These are phyloP conservation scores for Orius insidiosus DNA, from an alignment of 1,140 invertebrate species.

Conservation along the genomic window DNA sequence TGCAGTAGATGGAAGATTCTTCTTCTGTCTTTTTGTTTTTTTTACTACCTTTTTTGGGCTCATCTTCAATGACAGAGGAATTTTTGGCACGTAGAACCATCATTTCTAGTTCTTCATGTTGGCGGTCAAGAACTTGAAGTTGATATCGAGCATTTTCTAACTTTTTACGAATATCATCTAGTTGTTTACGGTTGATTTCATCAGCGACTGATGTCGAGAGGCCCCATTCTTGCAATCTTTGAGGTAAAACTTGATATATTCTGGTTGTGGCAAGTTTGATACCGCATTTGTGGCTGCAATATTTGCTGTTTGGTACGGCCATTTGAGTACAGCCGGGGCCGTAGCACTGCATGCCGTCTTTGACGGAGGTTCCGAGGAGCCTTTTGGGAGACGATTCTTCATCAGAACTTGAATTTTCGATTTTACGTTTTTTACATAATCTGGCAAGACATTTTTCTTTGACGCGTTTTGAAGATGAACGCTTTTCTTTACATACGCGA, in stretches of 20 bases:
- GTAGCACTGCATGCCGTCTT: constrained; percentile 53
- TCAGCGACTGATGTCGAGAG: constrained; percentile 76
- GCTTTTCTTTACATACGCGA: constrained; percentile 46
- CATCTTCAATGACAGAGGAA: constrained; percentile 44
- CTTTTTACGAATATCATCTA: constrained; percentile 67
- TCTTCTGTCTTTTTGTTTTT: constrained; percentile 49
- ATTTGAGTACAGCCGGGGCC: constrained; percentile 70
- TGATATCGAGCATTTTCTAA: constrained; percentile 56
- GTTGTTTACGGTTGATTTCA: constrained; percentile 60
- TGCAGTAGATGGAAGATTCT: constrained; percentile 83
- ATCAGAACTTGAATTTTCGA: constrained; percentile 33
- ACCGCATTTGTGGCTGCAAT: constrained; percentile 89
- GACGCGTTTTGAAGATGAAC: constrained; percentile 75
- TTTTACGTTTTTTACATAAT: constrained; percentile 25
- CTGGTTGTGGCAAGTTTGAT: constrained; percentile 72
- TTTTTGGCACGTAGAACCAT: constrained; percentile 59
- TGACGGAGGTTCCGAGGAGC: constrained; percentile 3
- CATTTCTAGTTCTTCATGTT: constrained; percentile 58
- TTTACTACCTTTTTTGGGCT: constrained; percentile 28
- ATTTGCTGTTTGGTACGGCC: constrained; percentile 73
- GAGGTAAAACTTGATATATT: constrained; percentile 61
- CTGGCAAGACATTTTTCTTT: constrained; percentile 16
- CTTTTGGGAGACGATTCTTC: constrained; percentile 20
- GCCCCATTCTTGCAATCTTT: constrained; percentile 88
- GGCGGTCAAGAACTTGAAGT: constrained; percentile 57